phyloP scores from a whole-genome alignment of 2,888 invertebrate genomes.

The Agrotis segetum region DNA sequence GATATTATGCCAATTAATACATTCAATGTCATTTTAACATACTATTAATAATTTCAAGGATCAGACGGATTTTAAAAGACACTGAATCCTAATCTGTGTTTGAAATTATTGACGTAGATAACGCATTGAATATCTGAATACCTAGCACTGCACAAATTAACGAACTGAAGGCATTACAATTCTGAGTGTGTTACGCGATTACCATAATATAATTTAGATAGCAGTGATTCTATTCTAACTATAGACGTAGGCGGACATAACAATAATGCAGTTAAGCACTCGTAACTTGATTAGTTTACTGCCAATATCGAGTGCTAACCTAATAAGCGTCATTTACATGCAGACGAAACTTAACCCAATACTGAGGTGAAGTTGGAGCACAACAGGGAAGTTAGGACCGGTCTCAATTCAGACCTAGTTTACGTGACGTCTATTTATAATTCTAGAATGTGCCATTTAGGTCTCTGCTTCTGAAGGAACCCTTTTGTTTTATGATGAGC shows the following conservation, averaged over 20 bases:
- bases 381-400: conserved; percentile 62
- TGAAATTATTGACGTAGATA: neutral
- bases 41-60: too few relatives aligned
- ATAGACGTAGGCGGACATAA: neutral
- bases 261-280: neutral
- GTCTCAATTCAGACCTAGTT: conserved; percentile 60
- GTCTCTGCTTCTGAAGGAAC: neutral
- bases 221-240: too few relatives aligned
- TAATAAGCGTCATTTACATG: conserved; percentile 40
- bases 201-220: neutral
- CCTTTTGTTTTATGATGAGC: neutral
- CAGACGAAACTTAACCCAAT: conserved; percentile 57
- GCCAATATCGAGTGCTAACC: conserved; percentile 34
- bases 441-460: conserved; percentile 19
- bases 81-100: neutral
- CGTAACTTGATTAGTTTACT: neutral
- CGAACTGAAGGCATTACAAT: neutral
- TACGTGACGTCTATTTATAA: conserved; percentile 51
- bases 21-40: too few relatives aligned
- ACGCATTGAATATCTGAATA: neutral
- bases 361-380: conserved; percentile 58
- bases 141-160: neutral
- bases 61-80: neutral
- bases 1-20: too few relatives aligned
- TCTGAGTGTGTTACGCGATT: neutral